These are phyloP conservation scores for Pseudomyrmex flavicornis DNA, from an alignment of 1,140 invertebrate species.

Conservation along the genomic window DNA sequence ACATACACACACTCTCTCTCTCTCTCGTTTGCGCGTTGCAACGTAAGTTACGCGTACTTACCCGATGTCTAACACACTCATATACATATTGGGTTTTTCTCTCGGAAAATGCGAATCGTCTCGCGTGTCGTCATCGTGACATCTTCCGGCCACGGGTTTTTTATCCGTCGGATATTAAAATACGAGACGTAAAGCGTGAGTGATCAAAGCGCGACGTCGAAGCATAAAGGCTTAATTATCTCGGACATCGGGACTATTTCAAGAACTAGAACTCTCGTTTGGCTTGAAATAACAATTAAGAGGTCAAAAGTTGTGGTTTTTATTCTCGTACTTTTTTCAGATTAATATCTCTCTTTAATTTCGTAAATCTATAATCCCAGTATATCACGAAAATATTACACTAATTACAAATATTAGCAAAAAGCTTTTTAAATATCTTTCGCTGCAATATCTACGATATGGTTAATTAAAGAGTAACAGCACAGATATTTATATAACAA, in stretches of 20 bases:
- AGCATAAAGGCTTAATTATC: constrained; percentile 17
- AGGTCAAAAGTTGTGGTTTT: no score
- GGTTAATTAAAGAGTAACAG: no score
- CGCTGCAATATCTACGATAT: background rate
- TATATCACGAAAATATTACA: background rate
- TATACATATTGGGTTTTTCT: constrained; percentile 28
- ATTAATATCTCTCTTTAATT: background rate
- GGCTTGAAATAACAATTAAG: background rate
- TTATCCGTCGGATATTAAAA: constrained; percentile 27
- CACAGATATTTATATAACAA: no score
- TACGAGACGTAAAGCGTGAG: background rate
- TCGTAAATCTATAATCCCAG: background rate
- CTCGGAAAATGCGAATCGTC: constrained; percentile 31
- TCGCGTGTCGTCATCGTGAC: background rate
- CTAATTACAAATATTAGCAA: background rate
- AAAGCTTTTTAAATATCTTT: background rate
- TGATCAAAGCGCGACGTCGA: constrained; percentile 13
- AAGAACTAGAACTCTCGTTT: background rate
- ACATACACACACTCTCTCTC: no score
- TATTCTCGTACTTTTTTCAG: background rate
- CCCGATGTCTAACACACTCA: constrained; percentile 36
- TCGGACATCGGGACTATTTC: background rate
- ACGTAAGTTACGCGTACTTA: constrained; percentile 41
- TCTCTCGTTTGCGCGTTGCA: constrained; percentile 34
- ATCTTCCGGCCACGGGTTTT: background rate